Percentiles rank a stretch among this genome's conserved stretches.
Evolutionary conservation across 2,888 invertebrate species (phyloP).

Genomic region (Dyspetes luteomarginatus): DNA sequence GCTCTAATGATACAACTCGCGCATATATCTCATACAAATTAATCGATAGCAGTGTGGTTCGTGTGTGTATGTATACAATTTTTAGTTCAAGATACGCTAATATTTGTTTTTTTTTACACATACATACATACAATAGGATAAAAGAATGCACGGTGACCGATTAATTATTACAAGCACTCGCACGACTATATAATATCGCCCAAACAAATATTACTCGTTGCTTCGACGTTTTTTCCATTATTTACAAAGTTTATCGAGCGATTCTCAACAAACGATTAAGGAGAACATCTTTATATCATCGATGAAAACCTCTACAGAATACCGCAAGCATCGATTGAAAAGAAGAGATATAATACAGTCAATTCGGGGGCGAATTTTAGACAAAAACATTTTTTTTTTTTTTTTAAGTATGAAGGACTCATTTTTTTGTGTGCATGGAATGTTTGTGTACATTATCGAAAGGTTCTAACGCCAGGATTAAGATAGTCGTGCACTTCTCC

Average conservation of each 20-base stretch:
- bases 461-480: slow-evolving; percentile 18
- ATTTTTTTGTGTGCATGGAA: slow-evolving; percentile 52
- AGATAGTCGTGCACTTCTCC: slow-evolving; percentile 35
- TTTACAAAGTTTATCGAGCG: slow-evolving; percentile 44
- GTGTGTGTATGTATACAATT: background rate
- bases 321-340: background rate
- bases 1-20: slow-evolving; percentile 9
- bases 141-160: slow-evolving; percentile 20
- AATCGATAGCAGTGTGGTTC: background rate
- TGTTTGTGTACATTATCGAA: slow-evolving; percentile 45
- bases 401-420: slow-evolving; percentile 6
- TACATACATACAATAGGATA: slow-evolving; percentile 1
- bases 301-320: background rate
- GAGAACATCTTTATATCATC: background rate
- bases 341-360: background rate
- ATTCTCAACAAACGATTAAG: slow-evolving; percentile 33
- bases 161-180: slow-evolving; percentile 33
- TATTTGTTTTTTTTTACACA: background rate
- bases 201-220: slow-evolving; percentile 20
- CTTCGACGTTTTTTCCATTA: slow-evolving; percentile 36
- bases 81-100: background rate
- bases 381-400: slow-evolving; percentile 5
- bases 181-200: slow-evolving; percentile 20
- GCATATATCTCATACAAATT: background rate
- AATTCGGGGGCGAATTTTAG: slow-evolving; percentile 15